Percentiles rank a stretch among this genome's conserved stretches.
Evolutionary conservation across 1,140 invertebrate genomes (phyloP).

Genomic region (Eupristina koningsbergeri): DNA sequence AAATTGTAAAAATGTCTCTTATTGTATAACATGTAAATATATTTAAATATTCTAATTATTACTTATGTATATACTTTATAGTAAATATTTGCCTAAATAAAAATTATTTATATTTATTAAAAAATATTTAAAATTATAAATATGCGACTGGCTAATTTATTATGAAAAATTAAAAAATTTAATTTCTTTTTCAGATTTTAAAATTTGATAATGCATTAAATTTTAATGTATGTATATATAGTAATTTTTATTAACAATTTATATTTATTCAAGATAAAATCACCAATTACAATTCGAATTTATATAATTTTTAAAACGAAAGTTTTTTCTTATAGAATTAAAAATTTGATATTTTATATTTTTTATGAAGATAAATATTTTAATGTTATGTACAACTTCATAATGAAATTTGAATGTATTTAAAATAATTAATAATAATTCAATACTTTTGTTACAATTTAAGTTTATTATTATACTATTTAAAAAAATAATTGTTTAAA

Average conservation of each 20-base stretch:
- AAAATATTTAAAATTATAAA: conserved; percentile 1
- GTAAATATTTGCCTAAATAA: conserved; percentile 45
- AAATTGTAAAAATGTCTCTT: conserved; percentile 47
- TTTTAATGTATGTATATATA: conserved; percentile 44
- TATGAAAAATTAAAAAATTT: conserved; percentile 38
- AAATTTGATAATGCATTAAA: conserved; percentile 41
- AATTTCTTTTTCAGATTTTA: conserved; percentile 50
- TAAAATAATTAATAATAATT: too few species aligned
- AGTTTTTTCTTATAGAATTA: too few species aligned
- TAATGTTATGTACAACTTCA: neutral
- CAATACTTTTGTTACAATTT: too few species aligned
- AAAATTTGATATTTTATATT: neutral
- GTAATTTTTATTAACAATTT: conserved; percentile 28
- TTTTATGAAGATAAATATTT: neutral
- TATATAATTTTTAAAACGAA: too few species aligned
- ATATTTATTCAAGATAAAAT: neutral
- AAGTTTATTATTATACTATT: too few species aligned
- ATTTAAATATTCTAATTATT: conserved; percentile 46
- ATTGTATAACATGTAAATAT: conserved; percentile 57
- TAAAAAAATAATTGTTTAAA: too few species aligned
- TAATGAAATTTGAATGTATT: neutral
- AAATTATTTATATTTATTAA: conserved; percentile 28
- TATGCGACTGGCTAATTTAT: neutral
- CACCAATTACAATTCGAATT: neutral
- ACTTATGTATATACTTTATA: conserved; percentile 54